phyloP scores from a whole-genome alignment of 2,113 vertebrate species.

The Epinephelus moara region DNA sequence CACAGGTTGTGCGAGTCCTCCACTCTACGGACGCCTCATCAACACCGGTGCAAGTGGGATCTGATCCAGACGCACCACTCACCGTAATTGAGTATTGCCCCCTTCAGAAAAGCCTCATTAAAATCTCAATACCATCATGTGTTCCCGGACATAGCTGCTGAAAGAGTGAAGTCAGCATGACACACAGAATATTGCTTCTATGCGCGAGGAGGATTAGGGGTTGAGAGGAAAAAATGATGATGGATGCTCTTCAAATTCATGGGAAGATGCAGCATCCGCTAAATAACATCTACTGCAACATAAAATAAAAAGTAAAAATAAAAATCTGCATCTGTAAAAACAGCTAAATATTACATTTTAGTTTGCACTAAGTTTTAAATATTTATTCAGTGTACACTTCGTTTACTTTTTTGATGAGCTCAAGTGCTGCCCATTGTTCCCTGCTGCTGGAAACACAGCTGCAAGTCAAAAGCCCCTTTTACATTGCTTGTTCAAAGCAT shows the following conservation, averaged over 20 bases:
- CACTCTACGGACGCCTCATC: constrained; percentile 45
- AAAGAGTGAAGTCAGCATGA: constrained; percentile 59
- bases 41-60: constrained; percentile 46
- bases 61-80: constrained; percentile 79
- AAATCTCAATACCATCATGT: constrained; percentile 65
- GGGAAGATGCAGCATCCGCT: neutral
- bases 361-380: constrained; percentile 41
- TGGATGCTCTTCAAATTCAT: constrained; percentile 20
- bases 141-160: constrained; percentile 67
- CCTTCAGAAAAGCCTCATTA: constrained; percentile 80
- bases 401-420: constrained; percentile 25
- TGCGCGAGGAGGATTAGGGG: neutral
- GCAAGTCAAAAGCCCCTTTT: neutral
- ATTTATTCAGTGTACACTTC: constrained; percentile 49
- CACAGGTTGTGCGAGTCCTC: constrained; percentile 25
- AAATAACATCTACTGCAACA: neutral
- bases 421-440: constrained; percentile 3
- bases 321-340: constrained; percentile 30
- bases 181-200: constrained; percentile 24
- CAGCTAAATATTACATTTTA: neutral
- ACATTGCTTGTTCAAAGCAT: too few relatives aligned
- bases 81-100: constrained; percentile 79
- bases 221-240: constrained; percentile 21
- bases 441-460: neutral
- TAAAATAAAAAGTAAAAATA: constrained; percentile 2